Evolutionary conservation across 2,888 invertebrate species (phyloP), one percentile per base, ranked within the genome.

Genomic region (Xylota segnis): DNA sequence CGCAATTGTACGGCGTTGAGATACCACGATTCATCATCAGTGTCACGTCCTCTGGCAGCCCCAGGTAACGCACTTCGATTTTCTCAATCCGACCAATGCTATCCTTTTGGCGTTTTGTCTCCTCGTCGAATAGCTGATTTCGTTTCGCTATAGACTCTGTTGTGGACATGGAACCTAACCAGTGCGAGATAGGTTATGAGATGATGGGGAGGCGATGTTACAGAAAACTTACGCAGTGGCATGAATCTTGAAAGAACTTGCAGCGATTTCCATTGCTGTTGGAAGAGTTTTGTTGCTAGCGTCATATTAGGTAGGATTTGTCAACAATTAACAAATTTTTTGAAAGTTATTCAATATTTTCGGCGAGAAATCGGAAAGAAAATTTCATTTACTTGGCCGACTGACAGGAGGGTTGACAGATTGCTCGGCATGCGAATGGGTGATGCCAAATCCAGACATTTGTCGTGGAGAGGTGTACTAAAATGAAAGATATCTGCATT

Each of bases 1-100:
- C 97, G 92, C 98, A 98, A 90, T 99, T 96, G 89, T 94, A 95
- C 0, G 99, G 99, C 0, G 99, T 98, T 0, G 99, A 99, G 7
- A 99, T 92, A 88, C 95, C 93, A 91, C 96, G 97, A 91, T 99
- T 99, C 98, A 99, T 98, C 23, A 96, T 91, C 75, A 99, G 92
- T 0, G 95, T 95, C 27, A 95, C 94, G 89, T 96, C 95, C 89
- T 96, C 95, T 0, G 96, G 96, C 0, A 94, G 90, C 0, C 97
- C 97, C 88, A 94, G 93, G 90, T 96, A 97, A 79, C 95, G 94
- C 0, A 99, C 96, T 92, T 96, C 95, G 72, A 99, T 97, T 93
- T 99, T 99, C 90, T 98, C 97, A 79, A 99, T 94, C 90, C 98
- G 94, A 0, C 97, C 97, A 9, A 98, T 93, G 12, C 94, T 93